These are phyloP conservation scores for Eudyptes chrysolophus DNA, from an alignment of 2,113 vertebrate genomes.

Conservation along the genomic window DNA sequence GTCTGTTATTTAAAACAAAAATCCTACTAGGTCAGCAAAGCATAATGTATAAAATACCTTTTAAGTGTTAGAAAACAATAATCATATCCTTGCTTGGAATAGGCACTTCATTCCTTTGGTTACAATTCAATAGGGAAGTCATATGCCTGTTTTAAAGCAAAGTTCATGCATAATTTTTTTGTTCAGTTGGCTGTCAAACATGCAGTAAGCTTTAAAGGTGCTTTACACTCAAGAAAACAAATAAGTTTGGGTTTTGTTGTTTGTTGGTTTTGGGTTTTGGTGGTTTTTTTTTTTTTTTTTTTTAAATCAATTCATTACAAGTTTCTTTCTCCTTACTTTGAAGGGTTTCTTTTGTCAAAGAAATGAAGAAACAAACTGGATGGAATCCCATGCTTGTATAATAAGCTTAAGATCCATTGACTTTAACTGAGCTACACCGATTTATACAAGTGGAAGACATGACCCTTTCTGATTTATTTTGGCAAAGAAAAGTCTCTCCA, in stretches of 20 bases:
- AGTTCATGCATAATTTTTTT: not conserved
- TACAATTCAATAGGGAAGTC: not conserved
- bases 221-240: not conserved
- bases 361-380: not conserved
- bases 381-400: not conserved
- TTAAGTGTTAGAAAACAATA: not conserved
- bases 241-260: not conserved
- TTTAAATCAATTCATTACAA: not conserved
- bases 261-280: not conserved
- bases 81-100: not conserved
- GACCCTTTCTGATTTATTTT: constrained; percentile 11
- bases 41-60: not conserved
- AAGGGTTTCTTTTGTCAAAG: not conserved
- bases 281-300: fast-evolving
- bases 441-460: not conserved
- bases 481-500: not conserved
- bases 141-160: not conserved
- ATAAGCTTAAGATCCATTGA: not conserved
- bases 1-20: not conserved
- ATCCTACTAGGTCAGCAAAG: not conserved
- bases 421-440: not conserved
- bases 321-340: not conserved
- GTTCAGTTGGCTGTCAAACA: not conserved
- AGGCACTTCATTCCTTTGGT: not conserved
- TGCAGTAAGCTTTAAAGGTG: not conserved